Evolutionary conservation across 2,113 vertebrate genomes (phyloP).

Genomic region (Eubucco bourcierii): DNA sequence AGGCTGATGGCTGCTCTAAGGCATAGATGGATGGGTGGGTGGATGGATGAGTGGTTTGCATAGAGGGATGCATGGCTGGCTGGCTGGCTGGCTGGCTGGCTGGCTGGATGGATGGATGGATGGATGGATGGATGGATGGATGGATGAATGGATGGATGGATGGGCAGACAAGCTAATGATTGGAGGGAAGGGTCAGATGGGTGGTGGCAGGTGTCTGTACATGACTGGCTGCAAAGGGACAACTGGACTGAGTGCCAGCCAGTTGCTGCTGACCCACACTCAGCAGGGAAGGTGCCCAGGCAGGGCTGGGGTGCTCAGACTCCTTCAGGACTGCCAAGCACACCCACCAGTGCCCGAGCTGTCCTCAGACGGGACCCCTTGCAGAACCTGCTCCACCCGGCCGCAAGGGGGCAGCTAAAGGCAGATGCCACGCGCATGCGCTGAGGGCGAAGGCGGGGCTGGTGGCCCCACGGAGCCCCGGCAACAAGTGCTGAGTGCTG

Average conservation of each 20-base stretch:
- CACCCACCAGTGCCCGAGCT: neutral
- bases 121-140: neutral
- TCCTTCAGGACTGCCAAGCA: neutral
- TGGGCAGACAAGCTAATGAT: neutral
- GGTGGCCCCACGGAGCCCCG: neutral
- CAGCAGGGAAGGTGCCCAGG: neutral
- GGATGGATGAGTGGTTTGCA: no score
- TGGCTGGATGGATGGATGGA: no score
- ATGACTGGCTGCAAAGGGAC: no score
- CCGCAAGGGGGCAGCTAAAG: neutral
- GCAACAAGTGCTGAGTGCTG: constrained; percentile 35
- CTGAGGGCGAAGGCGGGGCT: neutral
- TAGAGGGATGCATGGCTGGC: neutral
- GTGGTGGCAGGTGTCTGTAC: no score
- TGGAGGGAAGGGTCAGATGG: neutral
- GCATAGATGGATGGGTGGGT: no score
- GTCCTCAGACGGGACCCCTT: neutral
- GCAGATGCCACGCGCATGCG: accelerated
- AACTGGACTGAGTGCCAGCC: neutral
- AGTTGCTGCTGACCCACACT: accelerated
- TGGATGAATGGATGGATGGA: accelerated
- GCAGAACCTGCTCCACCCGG: no score
- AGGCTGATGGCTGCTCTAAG: neutral
- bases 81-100: no score
- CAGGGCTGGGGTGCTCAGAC: neutral